phyloP scores from a whole-genome alignment of 2,888 invertebrate species.

The Cantharis rustica region DNA sequence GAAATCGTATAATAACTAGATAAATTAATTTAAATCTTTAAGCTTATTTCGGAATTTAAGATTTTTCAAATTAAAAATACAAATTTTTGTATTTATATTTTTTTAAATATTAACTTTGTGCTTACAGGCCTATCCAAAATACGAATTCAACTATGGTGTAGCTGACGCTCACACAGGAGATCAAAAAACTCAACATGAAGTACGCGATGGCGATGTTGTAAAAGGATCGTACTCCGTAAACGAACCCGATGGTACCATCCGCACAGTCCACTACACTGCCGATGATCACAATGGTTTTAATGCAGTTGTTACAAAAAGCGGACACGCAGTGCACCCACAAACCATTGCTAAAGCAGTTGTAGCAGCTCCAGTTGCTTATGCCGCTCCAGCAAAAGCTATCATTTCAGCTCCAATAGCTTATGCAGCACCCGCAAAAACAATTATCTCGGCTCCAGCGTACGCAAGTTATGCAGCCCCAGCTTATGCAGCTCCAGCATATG shows the following conservation, averaged over 20 bases:
- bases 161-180: constrained; percentile 64
- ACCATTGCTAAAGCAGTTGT: constrained; percentile 44
- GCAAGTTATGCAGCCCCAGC: constrained; percentile 17
- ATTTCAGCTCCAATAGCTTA: constrained; percentile 17
- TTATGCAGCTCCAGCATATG: background rate
- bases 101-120: background rate
- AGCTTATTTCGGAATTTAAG: background rate
- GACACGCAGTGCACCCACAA: constrained; percentile 63
- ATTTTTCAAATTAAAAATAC: no score
- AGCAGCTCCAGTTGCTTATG: constrained; percentile 39
- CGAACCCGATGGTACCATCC: constrained; percentile 62
- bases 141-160: constrained; percentile 64
- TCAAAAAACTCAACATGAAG: constrained; percentile 61
- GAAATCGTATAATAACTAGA: background rate
- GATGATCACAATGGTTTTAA: constrained; percentile 63
- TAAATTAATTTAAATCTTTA: background rate
- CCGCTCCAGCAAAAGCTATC: constrained; percentile 29
- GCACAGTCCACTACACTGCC: constrained; percentile 63
- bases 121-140: constrained; percentile 60
- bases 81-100: no score
- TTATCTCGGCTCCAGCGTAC: constrained; percentile 3
- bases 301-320: constrained; percentile 53
- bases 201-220: constrained; percentile 62
- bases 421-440: background rate
- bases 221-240: constrained; percentile 63